Conservation (phyloP, 1,140 invertebrate genomes). For the Pomacea maculata region DNA sequence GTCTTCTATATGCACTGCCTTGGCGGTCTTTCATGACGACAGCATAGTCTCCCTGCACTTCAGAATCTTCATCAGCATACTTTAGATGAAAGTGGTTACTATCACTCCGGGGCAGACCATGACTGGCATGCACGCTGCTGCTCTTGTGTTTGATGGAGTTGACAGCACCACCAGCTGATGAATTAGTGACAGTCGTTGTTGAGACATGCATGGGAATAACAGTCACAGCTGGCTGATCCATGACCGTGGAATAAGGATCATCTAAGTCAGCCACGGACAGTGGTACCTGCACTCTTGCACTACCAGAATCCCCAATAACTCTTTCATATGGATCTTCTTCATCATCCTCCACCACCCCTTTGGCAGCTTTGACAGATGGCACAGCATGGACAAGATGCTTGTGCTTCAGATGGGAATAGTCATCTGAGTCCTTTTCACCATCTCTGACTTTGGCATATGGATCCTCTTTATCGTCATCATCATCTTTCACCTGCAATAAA, state of each 20-base stretch:
- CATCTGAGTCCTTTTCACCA: conserved; percentile 28
- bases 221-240: conserved; percentile 15
- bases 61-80: conserved; percentile 5
- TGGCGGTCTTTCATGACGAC: conserved; percentile 29
- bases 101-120: too few relatives aligned
- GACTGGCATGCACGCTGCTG: neutral
- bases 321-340: conserved; percentile 37
- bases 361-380: neutral
- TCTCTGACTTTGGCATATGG: conserved; percentile 48
- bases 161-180: neutral
- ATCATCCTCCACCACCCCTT: conserved; percentile 19
- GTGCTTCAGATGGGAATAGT: conserved; percentile 25
- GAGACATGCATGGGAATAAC: neutral
- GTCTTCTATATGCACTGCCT: neutral
- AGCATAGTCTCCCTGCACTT: conserved; percentile 31
- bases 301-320: conserved; percentile 17
- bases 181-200: neutral
- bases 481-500: conserved; percentile 32
- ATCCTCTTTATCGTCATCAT: conserved; percentile 34
- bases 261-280: conserved; percentile 21
- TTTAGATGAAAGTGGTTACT: neutral
- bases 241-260: conserved; percentile 35
- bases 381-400: conserved; percentile 10
- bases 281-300: neutral
- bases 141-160: neutral